Evolutionary conservation across 2,113 vertebrate genomes (phyloP).

Genomic region (Mastomys natalensis): DNA sequence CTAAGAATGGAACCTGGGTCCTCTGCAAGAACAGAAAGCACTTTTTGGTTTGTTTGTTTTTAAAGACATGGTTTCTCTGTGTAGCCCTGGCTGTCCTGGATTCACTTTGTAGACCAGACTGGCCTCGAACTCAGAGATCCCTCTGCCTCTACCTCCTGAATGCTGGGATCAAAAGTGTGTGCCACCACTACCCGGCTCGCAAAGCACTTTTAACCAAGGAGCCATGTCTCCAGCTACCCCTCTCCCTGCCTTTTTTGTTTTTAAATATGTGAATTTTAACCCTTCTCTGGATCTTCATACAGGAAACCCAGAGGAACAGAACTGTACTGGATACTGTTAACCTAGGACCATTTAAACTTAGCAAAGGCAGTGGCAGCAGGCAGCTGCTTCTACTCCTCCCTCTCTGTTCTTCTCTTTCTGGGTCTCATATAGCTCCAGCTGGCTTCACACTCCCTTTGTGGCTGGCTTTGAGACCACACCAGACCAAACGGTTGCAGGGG

Average conservation of each 20-base stretch:
- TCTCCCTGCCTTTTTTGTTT: background rate
- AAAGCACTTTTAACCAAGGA: background rate
- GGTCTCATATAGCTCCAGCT: background rate
- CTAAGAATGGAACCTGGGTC: background rate
- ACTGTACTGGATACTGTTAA: background rate
- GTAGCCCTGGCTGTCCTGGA: too few relatives aligned
- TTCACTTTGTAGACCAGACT: too few relatives aligned
- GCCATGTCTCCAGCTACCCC: too few relatives aligned
- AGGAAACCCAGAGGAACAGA: slow-evolving; percentile 13
- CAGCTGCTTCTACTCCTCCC: background rate
- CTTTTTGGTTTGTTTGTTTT: background rate
- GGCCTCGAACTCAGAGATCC: too few relatives aligned
- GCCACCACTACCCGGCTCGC: too few relatives aligned
- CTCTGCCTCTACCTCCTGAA: too few relatives aligned
- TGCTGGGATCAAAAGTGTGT: too few relatives aligned
- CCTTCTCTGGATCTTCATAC: background rate
- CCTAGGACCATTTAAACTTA: background rate
- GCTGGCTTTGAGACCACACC: background rate
- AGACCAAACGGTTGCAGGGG: too few relatives aligned
- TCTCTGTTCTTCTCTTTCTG: background rate
- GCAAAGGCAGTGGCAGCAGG: background rate
- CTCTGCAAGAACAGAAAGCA: background rate
- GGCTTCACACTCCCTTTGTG: background rate
- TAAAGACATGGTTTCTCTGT: too few relatives aligned
- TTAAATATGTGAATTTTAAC: background rate